These are phyloP conservation scores for Helicolenus hilgendorfi DNA, from an alignment of 2,797 vertebrate genomes.

Conservation along the genomic window DNA sequence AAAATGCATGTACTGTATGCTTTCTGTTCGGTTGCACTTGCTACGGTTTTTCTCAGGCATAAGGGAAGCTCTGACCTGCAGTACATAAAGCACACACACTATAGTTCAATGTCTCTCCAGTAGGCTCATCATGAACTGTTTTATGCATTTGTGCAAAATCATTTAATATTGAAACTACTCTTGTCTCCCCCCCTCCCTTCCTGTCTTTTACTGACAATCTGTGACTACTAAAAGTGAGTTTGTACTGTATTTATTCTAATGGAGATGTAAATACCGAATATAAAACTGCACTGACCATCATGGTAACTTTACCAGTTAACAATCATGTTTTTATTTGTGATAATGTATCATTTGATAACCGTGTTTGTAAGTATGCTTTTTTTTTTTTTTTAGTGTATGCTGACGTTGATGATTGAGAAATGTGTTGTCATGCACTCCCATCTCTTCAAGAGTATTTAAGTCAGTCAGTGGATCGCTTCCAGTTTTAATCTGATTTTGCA, in stretches of 20 bases:
- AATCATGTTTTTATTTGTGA: conserved; percentile 80
- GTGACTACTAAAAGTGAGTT: conserved; percentile 77
- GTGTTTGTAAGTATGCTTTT: conserved; percentile 80
- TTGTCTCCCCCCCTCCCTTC: conserved; percentile 24
- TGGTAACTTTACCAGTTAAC: conserved; percentile 71
- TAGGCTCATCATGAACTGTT: conserved; percentile 45
- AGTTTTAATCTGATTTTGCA: conserved; percentile 81
- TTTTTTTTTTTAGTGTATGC: conserved; percentile 73
- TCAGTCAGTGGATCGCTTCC: conserved; percentile 54
- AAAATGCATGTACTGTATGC: conserved; percentile 78
- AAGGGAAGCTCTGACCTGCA: conserved; percentile 47
- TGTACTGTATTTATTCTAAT: conserved; percentile 76
- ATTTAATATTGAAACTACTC: conserved; percentile 34
- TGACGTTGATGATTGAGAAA: conserved; percentile 68
- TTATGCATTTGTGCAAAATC: conserved; percentile 59
- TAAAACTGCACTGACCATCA: conserved; percentile 81
- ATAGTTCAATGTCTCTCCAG: conserved; percentile 50
- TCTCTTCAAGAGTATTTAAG: conserved; percentile 73
- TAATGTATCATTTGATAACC: conserved; percentile 69
- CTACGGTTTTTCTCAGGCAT: conserved; percentile 72
- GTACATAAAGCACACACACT: conserved; percentile 47
- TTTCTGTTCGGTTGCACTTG: conserved; percentile 70
- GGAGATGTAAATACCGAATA: conserved; percentile 76
- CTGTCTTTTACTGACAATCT: conserved; percentile 84
- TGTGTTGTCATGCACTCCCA: conserved; percentile 51